Evolutionary conservation across 2,113 vertebrate genomes (phyloP), one percentile per base, ranked within the genome.

Genomic region (Odobenus rosmarus): DNA sequence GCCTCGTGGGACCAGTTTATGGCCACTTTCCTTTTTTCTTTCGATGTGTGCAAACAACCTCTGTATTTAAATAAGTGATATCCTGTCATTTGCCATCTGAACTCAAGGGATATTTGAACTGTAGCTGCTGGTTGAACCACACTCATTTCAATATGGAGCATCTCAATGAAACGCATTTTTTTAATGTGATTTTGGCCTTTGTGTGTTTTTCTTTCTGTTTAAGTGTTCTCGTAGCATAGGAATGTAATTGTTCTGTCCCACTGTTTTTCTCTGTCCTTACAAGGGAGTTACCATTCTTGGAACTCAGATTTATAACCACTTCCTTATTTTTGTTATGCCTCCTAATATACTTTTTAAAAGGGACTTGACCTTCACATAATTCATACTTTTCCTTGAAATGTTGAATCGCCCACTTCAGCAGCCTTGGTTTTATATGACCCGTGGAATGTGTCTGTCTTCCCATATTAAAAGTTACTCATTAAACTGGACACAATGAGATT

Each of bases 291-390:
- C 95, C 89, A 15, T 97, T 95, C 84, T 97, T 98, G 96, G 98
- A 98, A 94, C 95, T 97, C 95, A 93, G 95, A 98, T 98, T 97
- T 98, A 97, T 95, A 97, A 97, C 96, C 42, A 95, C 96, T 98
- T 84, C 83, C 84, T 95, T 97, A 85, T 96, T 96, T 96, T 80
- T 87, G 11, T 46, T 74, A 92, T 88, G 53, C 96, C 36, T 98
- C 85, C 55, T 96, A 90, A 93, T 97, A 90, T 26, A 88, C 97
- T 96, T 96, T 97, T 26, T 59, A 96, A 94, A 95, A 69, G 55
- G 90, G 87, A 93, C 93, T 97, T 98, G 97, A 98, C 97, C 96
- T 98, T 96, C 87, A 64, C 85, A 82, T 97, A 91, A 97, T 80
- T 96, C 82, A 74, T 96, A 31, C 62, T 97, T 98, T 96, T 96